Evolutionary conservation across 1,140 invertebrate species (phyloP).

Genomic region (Caerostris extrusa): DNA sequence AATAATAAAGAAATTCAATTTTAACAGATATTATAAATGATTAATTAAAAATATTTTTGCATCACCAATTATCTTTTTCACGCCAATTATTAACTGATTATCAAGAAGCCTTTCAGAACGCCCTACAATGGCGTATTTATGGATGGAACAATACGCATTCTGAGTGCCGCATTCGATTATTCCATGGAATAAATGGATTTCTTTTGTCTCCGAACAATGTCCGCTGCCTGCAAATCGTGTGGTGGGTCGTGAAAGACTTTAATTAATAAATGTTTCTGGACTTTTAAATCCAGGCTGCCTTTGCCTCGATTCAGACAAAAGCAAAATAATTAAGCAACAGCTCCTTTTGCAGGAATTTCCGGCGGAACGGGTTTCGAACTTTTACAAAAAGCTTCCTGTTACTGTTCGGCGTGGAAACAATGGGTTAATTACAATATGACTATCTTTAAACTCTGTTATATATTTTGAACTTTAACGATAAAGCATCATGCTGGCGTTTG

Average conservation of each 20-base stretch:
- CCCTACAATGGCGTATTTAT: background rate
- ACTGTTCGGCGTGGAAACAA: background rate
- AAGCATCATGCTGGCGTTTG: too few relatives aligned
- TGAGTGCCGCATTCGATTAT: constrained; percentile 57
- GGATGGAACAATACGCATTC: constrained; percentile 28
- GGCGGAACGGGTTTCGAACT: background rate
- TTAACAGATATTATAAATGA: background rate
- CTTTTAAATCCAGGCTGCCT: constrained; percentile 32
- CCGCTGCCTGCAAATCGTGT: background rate
- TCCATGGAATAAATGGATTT: constrained; percentile 58
- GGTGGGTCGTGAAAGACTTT: constrained; percentile 12
- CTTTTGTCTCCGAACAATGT: constrained; percentile 38
- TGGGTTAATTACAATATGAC: too few relatives aligned
- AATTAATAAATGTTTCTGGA: constrained; percentile 56
- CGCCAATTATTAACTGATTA: constrained; percentile 38
- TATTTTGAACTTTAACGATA: too few relatives aligned
- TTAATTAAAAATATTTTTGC: constrained; percentile 46
- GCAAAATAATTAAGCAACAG: constrained; percentile 30
- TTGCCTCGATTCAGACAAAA: background rate
- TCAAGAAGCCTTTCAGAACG: background rate
- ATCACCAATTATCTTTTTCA: constrained; percentile 25
- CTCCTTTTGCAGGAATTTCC: constrained; percentile 31
- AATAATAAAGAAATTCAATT: background rate
- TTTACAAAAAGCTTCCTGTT: background rate
- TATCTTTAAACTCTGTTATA: too few relatives aligned